Evolutionary conservation across 2,888 invertebrate species (phyloP), one percentile per base, ranked within the genome.

Genomic region (Drosophila meridiana): DNA sequence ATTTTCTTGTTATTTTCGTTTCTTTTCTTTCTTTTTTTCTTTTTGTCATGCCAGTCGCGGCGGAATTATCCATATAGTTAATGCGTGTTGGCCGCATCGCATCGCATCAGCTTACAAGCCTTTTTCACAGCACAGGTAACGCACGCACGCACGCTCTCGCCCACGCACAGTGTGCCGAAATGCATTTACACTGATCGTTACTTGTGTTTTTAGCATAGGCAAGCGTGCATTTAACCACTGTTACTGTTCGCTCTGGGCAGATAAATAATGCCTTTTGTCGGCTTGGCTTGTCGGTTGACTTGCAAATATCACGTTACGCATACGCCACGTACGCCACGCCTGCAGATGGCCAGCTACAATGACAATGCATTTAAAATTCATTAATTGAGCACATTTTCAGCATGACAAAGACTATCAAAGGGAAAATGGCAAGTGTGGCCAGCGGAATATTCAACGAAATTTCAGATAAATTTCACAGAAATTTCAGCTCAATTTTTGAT

Each of bases 11-110:
- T 85, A 85, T 85, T 86, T 83, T 52, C 34, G 34, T 52, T 52
- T n/a, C 34, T n/a, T 52, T 47, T 47, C 28, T 30, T 47, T 30
- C 7, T n/a, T 47, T 13, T 47, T 47, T 47, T 45, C 11, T 52
- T 52, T 50, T 52, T 85, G 83, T 83, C 71, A 79, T 76, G 74
- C 56, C 72, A 66, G 62, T 62, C 71, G 60, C 60, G 70, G 30
- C 42, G 75, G 80, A 76, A 87, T 86, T 86, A 86, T 87, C 81
- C 78, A 82, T 87, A 87, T 87, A 85, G 85, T 84, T 84, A 85
- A 87, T 85, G 87, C 74, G 73, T 67, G 68, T 58, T 59, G 74
- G 73, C 61, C 65, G 70, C 40, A 38, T 56, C 69, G 70, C 40
- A 38, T 56, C 69, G 60, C 66, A 76, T 79, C 76, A 79, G 63